Evolutionary conservation across 2,797 vertebrate species (phyloP).

Genomic region (Sebastolobus altivelis): DNA sequence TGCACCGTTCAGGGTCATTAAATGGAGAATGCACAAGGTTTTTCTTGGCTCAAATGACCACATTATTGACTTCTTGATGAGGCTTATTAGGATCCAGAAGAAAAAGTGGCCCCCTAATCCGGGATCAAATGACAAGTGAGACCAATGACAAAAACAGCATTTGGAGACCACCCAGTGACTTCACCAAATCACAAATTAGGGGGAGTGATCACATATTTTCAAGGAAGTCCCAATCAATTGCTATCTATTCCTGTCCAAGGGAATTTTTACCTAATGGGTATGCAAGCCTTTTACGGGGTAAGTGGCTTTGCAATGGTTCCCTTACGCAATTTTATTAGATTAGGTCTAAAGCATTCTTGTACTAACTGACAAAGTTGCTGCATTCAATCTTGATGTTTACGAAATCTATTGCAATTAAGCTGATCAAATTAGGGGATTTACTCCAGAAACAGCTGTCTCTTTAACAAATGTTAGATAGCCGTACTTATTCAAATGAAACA

Average conservation of each 20-base stretch:
- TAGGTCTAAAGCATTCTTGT: slow-evolving; percentile 86
- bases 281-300: slow-evolving; percentile 83
- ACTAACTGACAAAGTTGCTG: slow-evolving; percentile 87
- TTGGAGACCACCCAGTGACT: slow-evolving; percentile 78
- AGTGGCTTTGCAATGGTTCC: slow-evolving; percentile 84
- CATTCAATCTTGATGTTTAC: slow-evolving; percentile 90
- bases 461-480: slow-evolving; percentile 84
- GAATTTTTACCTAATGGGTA: slow-evolving; percentile 85
- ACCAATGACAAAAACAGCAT: slow-evolving; percentile 78
- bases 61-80: slow-evolving; percentile 79
- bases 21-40: slow-evolving; percentile 29
- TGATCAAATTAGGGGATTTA: slow-evolving; percentile 87
- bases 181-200: slow-evolving; percentile 83
- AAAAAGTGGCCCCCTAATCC: slow-evolving; percentile 74
- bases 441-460: slow-evolving; percentile 83
- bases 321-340: slow-evolving; percentile 86
- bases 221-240: slow-evolving; percentile 87
- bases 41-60: slow-evolving; percentile 62
- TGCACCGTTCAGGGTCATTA: slow-evolving; percentile 48
- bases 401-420: slow-evolving; percentile 88
- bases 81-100: slow-evolving; percentile 77
- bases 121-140: slow-evolving; percentile 82
- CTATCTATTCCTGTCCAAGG: slow-evolving; percentile 83
- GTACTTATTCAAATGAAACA: slow-evolving; percentile 85
- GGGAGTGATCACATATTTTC: slow-evolving; percentile 84